These are phyloP conservation scores for Marcusenius ussheri DNA, from an alignment of 2,113 vertebrate genomes.

Conservation along the genomic window DNA sequence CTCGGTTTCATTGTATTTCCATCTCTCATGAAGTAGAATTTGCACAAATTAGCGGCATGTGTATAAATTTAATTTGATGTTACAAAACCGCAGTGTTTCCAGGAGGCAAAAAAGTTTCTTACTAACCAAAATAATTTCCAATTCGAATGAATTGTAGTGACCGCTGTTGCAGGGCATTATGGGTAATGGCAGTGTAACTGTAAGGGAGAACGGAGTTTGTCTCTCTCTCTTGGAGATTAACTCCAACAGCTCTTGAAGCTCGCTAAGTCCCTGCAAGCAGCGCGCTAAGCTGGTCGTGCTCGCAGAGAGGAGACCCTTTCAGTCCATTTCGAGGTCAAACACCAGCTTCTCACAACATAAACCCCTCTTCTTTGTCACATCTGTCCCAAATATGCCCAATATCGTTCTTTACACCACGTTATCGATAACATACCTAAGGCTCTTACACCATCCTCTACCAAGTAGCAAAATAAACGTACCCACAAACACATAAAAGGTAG, in stretches of 20 bases:
- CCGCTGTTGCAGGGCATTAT: neutral
- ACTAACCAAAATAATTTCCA: neutral
- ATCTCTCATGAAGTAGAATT: neutral
- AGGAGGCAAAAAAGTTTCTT: neutral
- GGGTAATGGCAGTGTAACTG: neutral
- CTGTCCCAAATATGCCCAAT: neutral
- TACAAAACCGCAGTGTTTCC: neutral
- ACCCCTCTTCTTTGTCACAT: neutral
- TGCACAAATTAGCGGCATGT: neutral
- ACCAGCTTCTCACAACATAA: neutral
- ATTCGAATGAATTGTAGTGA: neutral
- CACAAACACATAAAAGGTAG: neutral
- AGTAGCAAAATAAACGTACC: neutral
- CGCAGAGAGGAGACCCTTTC: neutral
- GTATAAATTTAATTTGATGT: neutral
- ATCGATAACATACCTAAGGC: neutral
- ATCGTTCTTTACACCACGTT: neutral
- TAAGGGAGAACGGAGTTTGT: neutral
- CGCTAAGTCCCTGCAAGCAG: neutral
- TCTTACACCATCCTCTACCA: neutral
- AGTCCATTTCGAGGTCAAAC: neutral
- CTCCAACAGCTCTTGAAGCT: neutral
- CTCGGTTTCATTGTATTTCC: neutral
- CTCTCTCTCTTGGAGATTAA: neutral
- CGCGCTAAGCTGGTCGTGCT: neutral